Percentiles rank a stretch among this genome's conserved stretches.
phyloP scores from a whole-genome alignment of 2,797 vertebrate genomes.

The Octomys mimax region DNA sequence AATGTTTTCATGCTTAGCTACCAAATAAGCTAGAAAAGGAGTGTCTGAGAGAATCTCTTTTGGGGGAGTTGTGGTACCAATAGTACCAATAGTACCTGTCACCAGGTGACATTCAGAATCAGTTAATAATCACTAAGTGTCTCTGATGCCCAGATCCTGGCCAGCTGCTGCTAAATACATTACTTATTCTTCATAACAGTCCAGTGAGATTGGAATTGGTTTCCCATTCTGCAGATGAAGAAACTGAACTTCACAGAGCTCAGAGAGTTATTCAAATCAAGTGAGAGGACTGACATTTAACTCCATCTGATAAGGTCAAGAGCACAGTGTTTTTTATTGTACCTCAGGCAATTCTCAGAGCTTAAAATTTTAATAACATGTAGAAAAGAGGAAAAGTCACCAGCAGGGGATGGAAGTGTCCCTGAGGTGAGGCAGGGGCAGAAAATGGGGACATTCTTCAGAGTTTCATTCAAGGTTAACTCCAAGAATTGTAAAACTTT shows the following conservation, averaged over 20 bases:
- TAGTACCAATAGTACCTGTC: neutral
- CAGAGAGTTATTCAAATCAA: neutral
- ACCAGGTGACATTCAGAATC: neutral
- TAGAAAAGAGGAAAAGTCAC: neutral
- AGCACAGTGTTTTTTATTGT: neutral
- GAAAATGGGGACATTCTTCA: fast-evolving
- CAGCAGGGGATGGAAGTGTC: neutral
- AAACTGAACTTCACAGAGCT: neutral
- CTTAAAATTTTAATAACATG: neutral
- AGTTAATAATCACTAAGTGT: neutral
- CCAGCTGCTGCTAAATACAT: neutral
- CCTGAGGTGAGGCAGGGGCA: no score
- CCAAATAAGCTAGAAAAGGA: constrained; percentile 39
- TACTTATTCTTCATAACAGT: constrained; percentile 7
- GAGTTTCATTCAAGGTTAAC: neutral
- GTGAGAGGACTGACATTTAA: neutral
- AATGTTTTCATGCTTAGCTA: neutral
- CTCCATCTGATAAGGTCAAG: neutral
- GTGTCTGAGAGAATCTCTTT: neutral
- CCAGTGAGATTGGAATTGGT: neutral
- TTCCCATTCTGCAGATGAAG: constrained; percentile 14
- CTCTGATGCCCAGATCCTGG: neutral
- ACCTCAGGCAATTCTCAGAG: neutral
- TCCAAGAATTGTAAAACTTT: neutral
- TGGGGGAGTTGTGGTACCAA: neutral